Evolutionary conservation across 2,888 invertebrate species (phyloP), one percentile per base, ranked within the genome.

Genomic region (Exephanes ischioxanthus): DNA sequence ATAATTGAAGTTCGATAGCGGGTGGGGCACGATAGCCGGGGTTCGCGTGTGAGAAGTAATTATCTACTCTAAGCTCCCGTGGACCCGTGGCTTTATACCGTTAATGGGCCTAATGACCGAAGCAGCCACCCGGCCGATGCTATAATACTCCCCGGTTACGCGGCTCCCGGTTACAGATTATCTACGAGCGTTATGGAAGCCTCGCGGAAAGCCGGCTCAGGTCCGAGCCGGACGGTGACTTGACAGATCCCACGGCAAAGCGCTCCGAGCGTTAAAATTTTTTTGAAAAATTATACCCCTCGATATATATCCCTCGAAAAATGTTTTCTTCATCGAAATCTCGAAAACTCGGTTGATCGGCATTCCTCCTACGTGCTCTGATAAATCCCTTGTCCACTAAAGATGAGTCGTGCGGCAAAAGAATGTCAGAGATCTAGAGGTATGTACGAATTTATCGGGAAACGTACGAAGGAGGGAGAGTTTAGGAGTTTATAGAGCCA

Each of bases 401-500:
- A 11, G 41, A 14, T 48, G 14, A 48, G 16, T 16, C 16, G 45
- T 16, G 45, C 41, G 41, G 41, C 41, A 11, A 11, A 41, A 41
- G 9, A 41, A 41, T 41, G 11, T 41, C 41, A 3, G 41, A 41
- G 41, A 41, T 41, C 41, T 11, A 37, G 22, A 37, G 22, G 58
- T 45, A 67, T 1, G 66, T 72, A 45, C 61, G 22, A 22, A 11
- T 79, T 30, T n/a, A 41, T 11, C 55, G 71, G 70, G 58, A 80
- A 80, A 63, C 51, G 19, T 66, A 68, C 75, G 22, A 66, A 53
- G 77, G 72, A 80, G 61, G 77, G 63, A 78, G 77, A 85, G 78
- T 66, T 75, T 70, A 55, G 68, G 66, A 81, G 73, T 73, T 84
- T 78, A 75, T 51, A 71, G 70, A 80, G 73, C 53, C 33, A 73